Base-by-base conservation (phyloP, 2,113 vertebrate species). In the Notechis scutatus region DNA sequence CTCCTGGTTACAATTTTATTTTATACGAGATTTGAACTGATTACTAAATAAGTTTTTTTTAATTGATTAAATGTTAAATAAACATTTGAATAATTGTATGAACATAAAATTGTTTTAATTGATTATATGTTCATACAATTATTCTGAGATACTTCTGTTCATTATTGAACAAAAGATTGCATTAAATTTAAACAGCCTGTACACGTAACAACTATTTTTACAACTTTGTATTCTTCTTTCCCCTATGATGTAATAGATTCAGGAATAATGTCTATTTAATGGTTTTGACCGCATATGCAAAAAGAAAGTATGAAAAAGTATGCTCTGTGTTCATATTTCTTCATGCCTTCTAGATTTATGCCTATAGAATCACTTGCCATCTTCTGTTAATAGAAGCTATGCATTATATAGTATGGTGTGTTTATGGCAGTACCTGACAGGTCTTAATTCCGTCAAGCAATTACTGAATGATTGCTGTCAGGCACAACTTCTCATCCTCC, bases 361-460 rank as follows among this genome's bases (percentile, higher is more conserved):
- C 61, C 87, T 93, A 4, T 91, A 85, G 91, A 64, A 2, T n/a
- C 34, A 55, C 55, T 56, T 74, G n/a, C 24, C 52, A 92, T 55
- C 47, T 5, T 86, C 15, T 90, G 94, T 94, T 93, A 85, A 88
- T 89, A 94, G 91, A 92, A 90, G 23, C 89, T 94, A 89, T 61
- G 47, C 20, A 93, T 94, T 54, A 9, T 2, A 74, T 86, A 88
- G 1, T 85, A 11, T 34, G 1, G 47, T 93, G 0, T 88, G 90
- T 92, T 93, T 64, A 94, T 54, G 93, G 29, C 92, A 92, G 54
- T 94, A 52, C 91, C 42, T 86, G 54, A 88, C 61, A 94, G 86
- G 18, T 92, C 39, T 69, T 91, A 96, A 95, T 94, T 94, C 64
- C 55, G 93, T 93, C 90, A 91, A 6, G 15, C 57, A 94, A 91